phyloP scores from a whole-genome alignment of 2,113 vertebrate genomes.

The Platycercus adscitus region DNA sequence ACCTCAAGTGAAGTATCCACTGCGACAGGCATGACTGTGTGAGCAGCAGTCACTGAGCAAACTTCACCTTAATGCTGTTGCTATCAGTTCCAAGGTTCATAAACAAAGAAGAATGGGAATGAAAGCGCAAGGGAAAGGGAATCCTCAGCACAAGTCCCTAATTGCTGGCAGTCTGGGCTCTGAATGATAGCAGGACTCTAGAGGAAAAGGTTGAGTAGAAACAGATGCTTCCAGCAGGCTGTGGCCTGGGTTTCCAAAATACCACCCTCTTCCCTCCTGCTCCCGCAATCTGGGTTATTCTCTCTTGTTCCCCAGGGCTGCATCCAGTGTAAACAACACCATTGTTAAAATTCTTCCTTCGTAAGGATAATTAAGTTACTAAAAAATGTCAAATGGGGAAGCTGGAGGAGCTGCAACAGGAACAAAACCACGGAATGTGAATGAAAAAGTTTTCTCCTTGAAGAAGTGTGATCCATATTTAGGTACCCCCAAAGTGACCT shows the following conservation, averaged over 20 bases:
- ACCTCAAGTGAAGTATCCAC: background rate
- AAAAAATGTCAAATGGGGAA: conserved; percentile 57
- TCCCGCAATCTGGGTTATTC: conserved; percentile 52
- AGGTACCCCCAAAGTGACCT: background rate
- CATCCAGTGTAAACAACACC: conserved; percentile 28
- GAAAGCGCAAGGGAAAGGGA: background rate
- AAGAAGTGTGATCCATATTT: background rate
- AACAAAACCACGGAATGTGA: background rate
- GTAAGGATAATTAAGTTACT: conserved; percentile 54
- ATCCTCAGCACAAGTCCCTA: background rate
- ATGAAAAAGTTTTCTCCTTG: background rate
- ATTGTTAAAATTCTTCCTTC: conserved; percentile 58
- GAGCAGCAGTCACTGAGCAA: background rate
- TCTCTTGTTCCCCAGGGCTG: conserved; percentile 22
- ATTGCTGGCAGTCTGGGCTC: conserved; percentile 11
- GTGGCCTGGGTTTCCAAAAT: conserved; percentile 48
- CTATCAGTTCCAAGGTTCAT: background rate
- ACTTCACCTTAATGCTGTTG: fast-evolving
- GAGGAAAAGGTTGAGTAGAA: conserved; percentile 47
- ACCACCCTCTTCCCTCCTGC: background rate
- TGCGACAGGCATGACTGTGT: background rate
- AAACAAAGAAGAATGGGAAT: background rate
- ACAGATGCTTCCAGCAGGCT: conserved; percentile 57
- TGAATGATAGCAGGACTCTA: conserved; percentile 2
- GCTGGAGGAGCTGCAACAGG: background rate